phyloP scores from a whole-genome alignment of 2,797 vertebrate genomes.

The Gymnocypris eckloni region DNA sequence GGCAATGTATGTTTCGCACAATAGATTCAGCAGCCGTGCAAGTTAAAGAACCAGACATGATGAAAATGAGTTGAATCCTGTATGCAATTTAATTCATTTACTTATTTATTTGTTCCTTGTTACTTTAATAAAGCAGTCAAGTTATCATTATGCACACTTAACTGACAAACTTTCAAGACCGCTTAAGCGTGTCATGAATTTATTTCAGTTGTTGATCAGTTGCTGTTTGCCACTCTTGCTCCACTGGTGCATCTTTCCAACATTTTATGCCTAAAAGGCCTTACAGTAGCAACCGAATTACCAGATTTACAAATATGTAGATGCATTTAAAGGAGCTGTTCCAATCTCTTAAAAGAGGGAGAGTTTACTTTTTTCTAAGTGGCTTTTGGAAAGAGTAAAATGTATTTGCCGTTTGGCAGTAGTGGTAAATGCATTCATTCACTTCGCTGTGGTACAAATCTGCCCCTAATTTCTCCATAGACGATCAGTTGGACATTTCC shows the following conservation, averaged over 20 bases:
- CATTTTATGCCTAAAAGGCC: background rate
- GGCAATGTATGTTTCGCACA: background rate
- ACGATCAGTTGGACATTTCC: conserved; percentile 65
- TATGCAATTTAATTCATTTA: background rate
- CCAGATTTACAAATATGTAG: conserved; percentile 25
- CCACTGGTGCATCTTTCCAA: background rate
- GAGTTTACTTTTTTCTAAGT: conserved; percentile 19
- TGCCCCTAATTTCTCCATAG: conserved; percentile 71
- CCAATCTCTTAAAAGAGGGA: conserved; percentile 28
- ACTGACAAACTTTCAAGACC: background rate
- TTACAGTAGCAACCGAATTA: conserved; percentile 8
- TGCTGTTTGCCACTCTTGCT: background rate
- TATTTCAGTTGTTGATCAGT: background rate
- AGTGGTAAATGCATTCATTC: conserved; percentile 60
- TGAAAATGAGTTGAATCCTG: background rate
- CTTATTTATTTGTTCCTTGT: background rate
- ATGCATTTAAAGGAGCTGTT: conserved; percentile 18
- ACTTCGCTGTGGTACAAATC: conserved; percentile 66
- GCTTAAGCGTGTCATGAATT: background rate
- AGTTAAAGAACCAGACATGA: background rate
- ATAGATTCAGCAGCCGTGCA: background rate
- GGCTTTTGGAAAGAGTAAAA: conserved; percentile 37
- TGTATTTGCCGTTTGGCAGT: conserved; percentile 55
- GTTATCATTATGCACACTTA: background rate
- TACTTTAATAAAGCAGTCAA: conserved; percentile 3